Evolutionary conservation across 92 coral and sea anemone genomes (phyloP), one percentile per base, ranked within the genome.

Genomic region (Actinernus sp.): DNA sequence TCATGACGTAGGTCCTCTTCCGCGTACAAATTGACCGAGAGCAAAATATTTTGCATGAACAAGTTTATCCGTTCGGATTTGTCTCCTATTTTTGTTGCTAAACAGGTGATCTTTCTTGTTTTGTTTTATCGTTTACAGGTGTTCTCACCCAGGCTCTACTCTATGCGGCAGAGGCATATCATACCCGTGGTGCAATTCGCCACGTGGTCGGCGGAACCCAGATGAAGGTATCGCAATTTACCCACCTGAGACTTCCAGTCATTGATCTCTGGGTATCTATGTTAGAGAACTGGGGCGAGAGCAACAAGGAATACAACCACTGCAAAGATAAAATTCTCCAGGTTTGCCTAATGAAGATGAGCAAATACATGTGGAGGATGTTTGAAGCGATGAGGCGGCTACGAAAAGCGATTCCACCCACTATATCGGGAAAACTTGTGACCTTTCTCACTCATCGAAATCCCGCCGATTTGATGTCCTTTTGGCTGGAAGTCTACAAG

Each of bases 261-360:
- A 49, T 12, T 13, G 93, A 91, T 71, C 52, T 68, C 26, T 91
- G 97, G 97, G 93, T 72, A 24, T 77, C 96, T 20, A 84, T 89
- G 85, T 60, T 89, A 55, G 96, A 89, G 55, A 89, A 89, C 88
- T 89, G 96, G 96, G 96, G 84, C 3, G 91, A 89, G 33, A 2
- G 69, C 1, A 77, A 72, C 80, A 84, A 84, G 53, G 96, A 89
- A 39, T 84, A 73, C 54, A 36, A 50, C 23, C 91, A 76, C 33
- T 46, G 54, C 29, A 23, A 33, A 3, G 21, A 21, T 0, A 24
- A 9, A 1, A 68, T 61, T 30, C n/a, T 60, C 28, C 63, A 17
- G 14, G 48, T 14, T 8, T 89, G 96, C 53, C 31, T 89, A 43
- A 68, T 82, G 41, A 89, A 89, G 73, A 84, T 84, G 81, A 78